phyloP scores from a whole-genome alignment of 2,888 invertebrate genomes.

The Idaea aversata region DNA sequence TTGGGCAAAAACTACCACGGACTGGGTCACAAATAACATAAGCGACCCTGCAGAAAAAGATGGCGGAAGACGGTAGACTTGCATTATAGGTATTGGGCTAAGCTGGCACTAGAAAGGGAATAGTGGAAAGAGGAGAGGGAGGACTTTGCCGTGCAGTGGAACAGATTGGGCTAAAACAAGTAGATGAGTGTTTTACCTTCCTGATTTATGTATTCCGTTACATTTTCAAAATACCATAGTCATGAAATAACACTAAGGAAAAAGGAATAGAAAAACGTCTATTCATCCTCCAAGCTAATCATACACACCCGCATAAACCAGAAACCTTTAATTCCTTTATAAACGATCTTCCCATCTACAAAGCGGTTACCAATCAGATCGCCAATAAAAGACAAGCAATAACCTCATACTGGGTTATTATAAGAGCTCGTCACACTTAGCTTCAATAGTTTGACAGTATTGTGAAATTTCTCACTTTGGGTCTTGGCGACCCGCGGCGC shows the following conservation, averaged over 20 bases:
- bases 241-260: background rate
- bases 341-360: constrained; percentile 52
- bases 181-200: constrained; percentile 1
- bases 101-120: no score
- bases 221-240: background rate
- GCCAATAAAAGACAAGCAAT: constrained; percentile 49
- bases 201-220: background rate
- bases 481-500: constrained; percentile 67
- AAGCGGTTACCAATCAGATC: constrained; percentile 53
- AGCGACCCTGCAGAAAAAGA: no score
- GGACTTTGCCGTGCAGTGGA: no score
- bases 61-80: no score
- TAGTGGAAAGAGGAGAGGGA: no score
- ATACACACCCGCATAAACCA: constrained; percentile 38
- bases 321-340: constrained; percentile 38
- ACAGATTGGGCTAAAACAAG: no score
- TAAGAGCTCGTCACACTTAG: constrained; percentile 61
- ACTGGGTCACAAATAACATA: no score
- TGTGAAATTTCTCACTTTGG: constrained; percentile 70
- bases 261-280: constrained; percentile 12
- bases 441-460: constrained; percentile 70
- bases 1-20: no score
- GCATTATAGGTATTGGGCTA: no score
- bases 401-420: constrained; percentile 69
- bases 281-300: constrained; percentile 29